These are phyloP conservation scores for Platycnemis pennipes DNA, from an alignment of 2,888 invertebrate genomes.

Conservation along the genomic window DNA sequence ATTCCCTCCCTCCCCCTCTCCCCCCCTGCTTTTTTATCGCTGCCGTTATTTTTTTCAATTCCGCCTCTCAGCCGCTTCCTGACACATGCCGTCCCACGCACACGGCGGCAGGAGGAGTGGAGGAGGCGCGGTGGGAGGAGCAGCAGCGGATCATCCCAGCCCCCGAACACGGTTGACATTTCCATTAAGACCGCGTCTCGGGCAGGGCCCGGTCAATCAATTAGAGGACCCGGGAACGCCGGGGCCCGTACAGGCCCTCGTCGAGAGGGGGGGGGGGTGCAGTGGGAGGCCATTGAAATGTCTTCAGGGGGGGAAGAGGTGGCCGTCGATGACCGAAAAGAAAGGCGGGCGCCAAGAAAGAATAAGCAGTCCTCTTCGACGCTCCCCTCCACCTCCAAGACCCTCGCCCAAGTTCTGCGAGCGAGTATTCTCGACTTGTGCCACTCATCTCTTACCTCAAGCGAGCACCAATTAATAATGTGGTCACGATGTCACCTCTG, in stretches of 20 bases:
- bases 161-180: slow-evolving; percentile 44
- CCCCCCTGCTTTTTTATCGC: background rate
- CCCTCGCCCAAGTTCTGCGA: no score
- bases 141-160: background rate
- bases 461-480: no score
- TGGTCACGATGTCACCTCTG: no score
- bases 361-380: no score
- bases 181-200: slow-evolving; percentile 57
- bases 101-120: background rate
- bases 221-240: background rate
- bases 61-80: slow-evolving; percentile 17
- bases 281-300: background rate
- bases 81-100: background rate
- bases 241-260: background rate
- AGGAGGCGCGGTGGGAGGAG: background rate
- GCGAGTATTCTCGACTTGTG: no score
- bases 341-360: no score
- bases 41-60: slow-evolving; percentile 34
- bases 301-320: no score
- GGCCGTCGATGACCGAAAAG: no score
- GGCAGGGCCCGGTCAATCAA: slow-evolving; percentile 46
- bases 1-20: background rate
- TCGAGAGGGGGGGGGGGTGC: background rate
- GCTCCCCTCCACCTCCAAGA: no score
- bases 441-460: no score